A percentile compares a stretch with the other conserved stretches of the same genome.
Conservation (phyloP, 2,888 invertebrate species). For the Chalcis sispes region DNA sequence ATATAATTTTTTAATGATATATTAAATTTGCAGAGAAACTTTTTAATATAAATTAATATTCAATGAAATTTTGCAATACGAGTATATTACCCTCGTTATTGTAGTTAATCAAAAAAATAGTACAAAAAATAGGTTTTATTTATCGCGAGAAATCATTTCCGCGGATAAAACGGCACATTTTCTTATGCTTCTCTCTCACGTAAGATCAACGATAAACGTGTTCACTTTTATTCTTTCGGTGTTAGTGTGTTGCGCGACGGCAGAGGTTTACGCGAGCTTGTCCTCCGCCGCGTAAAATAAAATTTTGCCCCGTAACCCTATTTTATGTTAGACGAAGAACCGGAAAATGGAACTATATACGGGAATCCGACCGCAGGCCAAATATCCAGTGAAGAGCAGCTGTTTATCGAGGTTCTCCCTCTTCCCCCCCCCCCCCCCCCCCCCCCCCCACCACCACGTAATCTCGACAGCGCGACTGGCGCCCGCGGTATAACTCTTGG, state of each 20-base stretch:
- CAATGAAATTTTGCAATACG: too few relatives aligned
- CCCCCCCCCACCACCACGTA: background rate
- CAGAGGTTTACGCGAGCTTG: background rate
- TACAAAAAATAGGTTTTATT: too few relatives aligned
- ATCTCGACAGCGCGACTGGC: background rate
- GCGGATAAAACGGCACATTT: background rate
- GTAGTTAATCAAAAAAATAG: too few relatives aligned
- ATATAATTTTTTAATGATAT: too few relatives aligned
- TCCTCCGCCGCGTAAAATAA: slow-evolving; percentile 12
- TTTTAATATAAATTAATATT: too few relatives aligned
- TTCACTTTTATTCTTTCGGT: too few relatives aligned
- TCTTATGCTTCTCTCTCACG: too few relatives aligned
- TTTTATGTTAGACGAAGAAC: slow-evolving; percentile 12
- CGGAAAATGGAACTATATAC: background rate
- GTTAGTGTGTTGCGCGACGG: background rate
- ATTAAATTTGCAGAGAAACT: too few relatives aligned
- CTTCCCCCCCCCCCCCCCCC: background rate
- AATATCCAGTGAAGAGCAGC: slow-evolving; percentile 33
- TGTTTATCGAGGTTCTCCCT: slow-evolving; percentile 22
- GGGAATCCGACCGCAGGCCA: slow-evolving; percentile 14
- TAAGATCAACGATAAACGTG: too few relatives aligned
- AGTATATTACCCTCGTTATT: too few relatives aligned
- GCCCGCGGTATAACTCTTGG: slow-evolving; percentile 18
- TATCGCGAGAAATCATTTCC: background rate
- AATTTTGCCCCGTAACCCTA: slow-evolving; percentile 13